These are phyloP conservation scores for Spilosoma lubricipeda DNA, from an alignment of 2,888 invertebrate species.

Conservation along the genomic window DNA sequence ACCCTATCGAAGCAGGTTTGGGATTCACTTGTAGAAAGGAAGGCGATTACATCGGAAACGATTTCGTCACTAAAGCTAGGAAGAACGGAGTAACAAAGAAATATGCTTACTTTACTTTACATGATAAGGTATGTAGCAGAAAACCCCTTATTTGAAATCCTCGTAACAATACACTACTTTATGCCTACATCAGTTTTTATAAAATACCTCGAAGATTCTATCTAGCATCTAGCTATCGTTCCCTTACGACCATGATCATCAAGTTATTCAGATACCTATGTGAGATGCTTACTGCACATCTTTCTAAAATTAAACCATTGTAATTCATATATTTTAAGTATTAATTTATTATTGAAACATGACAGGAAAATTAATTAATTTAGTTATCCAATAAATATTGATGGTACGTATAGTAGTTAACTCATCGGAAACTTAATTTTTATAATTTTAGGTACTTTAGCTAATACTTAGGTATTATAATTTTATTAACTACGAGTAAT, in stretches of 20 bases:
- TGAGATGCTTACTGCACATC: too few relatives aligned
- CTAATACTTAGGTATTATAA: too few relatives aligned
- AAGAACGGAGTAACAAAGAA: constrained; percentile 90
- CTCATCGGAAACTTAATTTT: too few relatives aligned
- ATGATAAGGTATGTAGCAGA: constrained; percentile 81
- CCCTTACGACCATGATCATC: not conserved
- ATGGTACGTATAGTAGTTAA: too few relatives aligned
- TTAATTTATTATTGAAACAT: too few relatives aligned
- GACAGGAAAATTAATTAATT: too few relatives aligned
- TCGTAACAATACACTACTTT: not conserved
- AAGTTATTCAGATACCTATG: too few relatives aligned
- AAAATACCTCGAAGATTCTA: not conserved
- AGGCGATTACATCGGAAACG: constrained; percentile 92
- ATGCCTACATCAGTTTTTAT: not conserved
- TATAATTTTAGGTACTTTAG: too few relatives aligned
- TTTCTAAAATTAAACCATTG: too few relatives aligned
- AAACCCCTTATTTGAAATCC: not conserved
- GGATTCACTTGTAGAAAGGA: constrained; percentile 92
- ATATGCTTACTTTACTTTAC: constrained; percentile 90
- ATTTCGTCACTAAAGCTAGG: constrained; percentile 88
- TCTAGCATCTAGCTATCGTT: not conserved
- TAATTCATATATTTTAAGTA: too few relatives aligned
- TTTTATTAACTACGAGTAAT: too few relatives aligned
- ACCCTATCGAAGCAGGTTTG: constrained; percentile 94
- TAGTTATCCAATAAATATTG: too few relatives aligned